Evolutionary conservation across 2,797 vertebrate genomes (phyloP), one percentile per base, ranked within the genome.

Genomic region (Brachymystax lenok): DNA sequence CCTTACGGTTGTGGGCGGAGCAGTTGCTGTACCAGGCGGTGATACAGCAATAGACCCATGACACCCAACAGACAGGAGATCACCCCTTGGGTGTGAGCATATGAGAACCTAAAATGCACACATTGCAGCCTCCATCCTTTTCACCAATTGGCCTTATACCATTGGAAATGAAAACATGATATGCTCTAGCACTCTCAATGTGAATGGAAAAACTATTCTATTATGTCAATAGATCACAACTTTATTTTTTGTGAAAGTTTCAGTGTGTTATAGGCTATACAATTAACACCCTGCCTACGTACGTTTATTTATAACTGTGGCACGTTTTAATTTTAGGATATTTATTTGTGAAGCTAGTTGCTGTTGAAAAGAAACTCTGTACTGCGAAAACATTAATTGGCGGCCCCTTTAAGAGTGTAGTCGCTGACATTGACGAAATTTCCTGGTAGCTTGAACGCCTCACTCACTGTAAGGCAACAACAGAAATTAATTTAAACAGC

Each of bases 391-490:
- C 21, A 24, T 63, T 24, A 63, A 24, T 10, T 63, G 59, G 59
- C 8, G 17, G 59, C 21, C 21, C 59, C 59, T 63, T 63, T 63
- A 63, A 63, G 59, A 63, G 21, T 63, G 30, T 13, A 30, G 82
- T 77, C 59, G 71, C 79, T 79, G 80, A 82, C 80, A 80, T 77
- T 83, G 85, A 86, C 87, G 85, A 85, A 82, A 88, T 87, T 84
- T 87, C 87, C 87, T 87, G 87, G 76, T 77, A 76, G 75, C 71
- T 66, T 69, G 24, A 64, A 63, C 69, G 70, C 71, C 66, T 72
- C 76, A 56, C 67, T 74, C 76, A 56, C 52, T 73, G 73, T 35
- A 80, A 79, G 83, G 76, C 85, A 82, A 82, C 82, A 78, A 78
- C 81, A 74, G 68, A 35, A 35, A 51, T 52, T n/a, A n/a, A n/a